phyloP scores from a whole-genome alignment of 2,113 vertebrate genomes.

The Elanus axillaris region DNA sequence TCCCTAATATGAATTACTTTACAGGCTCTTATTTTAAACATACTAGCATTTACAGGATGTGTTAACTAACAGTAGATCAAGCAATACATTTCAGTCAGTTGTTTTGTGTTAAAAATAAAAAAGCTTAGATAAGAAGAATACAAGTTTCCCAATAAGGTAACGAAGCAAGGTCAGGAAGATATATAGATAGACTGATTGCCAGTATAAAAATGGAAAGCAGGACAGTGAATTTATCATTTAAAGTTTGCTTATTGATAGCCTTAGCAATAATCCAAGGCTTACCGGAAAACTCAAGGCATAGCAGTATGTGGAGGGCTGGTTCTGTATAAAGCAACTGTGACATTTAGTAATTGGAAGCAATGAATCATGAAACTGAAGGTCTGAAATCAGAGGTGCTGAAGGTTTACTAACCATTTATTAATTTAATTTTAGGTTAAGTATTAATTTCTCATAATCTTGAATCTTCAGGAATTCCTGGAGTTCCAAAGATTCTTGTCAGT shows the following conservation, averaged over 20 bases:
- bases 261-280: not conserved
- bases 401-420: not conserved
- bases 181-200: not conserved
- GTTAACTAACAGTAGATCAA: not conserved
- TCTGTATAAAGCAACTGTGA: slow-evolving; percentile 1
- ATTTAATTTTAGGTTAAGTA: slow-evolving; percentile 8
- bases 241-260: not conserved
- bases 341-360: slow-evolving; percentile 36
- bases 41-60: not conserved
- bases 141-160: not conserved
- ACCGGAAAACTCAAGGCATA: not conserved
- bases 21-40: not conserved
- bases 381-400: slow-evolving; percentile 11
- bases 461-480: not conserved
- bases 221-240: not conserved
- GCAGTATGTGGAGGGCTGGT: not conserved
- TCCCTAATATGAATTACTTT: not conserved
- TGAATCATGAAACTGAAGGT: slow-evolving; percentile 5
- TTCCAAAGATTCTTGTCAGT: not conserved
- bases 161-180: not conserved
- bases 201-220: not conserved
- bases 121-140: not conserved
- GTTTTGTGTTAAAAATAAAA: not conserved
- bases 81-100: not conserved
- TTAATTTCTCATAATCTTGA: not conserved